These are phyloP conservation scores for Chrysemys picta DNA, from an alignment of 2,113 vertebrate species.

Conservation along the genomic window DNA sequence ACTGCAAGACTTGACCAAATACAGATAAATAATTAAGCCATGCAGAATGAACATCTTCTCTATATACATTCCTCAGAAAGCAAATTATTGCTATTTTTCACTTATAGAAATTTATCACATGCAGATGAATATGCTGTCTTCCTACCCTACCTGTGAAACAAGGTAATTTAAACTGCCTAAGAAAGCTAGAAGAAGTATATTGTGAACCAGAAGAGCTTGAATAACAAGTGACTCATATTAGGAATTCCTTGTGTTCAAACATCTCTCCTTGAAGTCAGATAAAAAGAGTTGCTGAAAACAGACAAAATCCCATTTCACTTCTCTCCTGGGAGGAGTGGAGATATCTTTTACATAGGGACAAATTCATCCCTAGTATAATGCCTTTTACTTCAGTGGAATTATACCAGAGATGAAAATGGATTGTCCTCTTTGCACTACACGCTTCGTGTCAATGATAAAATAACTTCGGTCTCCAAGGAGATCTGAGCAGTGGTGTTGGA, in stretches of 20 bases:
- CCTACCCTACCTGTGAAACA: not conserved
- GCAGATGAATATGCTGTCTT: not conserved
- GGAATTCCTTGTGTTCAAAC: conserved; percentile 71
- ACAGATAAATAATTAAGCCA: not conserved
- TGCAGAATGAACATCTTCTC: not conserved
- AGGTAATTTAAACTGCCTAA: not conserved
- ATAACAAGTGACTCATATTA: conserved; percentile 62
- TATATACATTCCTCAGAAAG: not conserved
- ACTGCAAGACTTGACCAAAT: not conserved
- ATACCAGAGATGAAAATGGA: conserved; percentile 58
- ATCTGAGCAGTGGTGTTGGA: conserved; percentile 36
- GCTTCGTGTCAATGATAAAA: conserved; percentile 50
- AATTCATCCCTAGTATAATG: not conserved
- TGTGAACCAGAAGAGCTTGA: conserved; percentile 43
- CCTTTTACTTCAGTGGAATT: conserved; percentile 30
- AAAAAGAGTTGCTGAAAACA: conserved; percentile 62
- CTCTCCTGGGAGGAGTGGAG: conserved; percentile 43
- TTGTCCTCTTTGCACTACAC: conserved; percentile 61
- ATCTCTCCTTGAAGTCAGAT: conserved; percentile 64
- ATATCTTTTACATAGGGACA: conserved; percentile 51
- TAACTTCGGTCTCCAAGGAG: conserved; percentile 59
- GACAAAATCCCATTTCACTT: conserved; percentile 46
- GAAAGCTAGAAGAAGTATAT: not conserved
- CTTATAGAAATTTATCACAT: fast-evolving
- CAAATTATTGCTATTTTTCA: not conserved